Evolutionary conservation across 2,113 vertebrate species (phyloP).

Genomic region (Rhizomys pruinosus): DNA sequence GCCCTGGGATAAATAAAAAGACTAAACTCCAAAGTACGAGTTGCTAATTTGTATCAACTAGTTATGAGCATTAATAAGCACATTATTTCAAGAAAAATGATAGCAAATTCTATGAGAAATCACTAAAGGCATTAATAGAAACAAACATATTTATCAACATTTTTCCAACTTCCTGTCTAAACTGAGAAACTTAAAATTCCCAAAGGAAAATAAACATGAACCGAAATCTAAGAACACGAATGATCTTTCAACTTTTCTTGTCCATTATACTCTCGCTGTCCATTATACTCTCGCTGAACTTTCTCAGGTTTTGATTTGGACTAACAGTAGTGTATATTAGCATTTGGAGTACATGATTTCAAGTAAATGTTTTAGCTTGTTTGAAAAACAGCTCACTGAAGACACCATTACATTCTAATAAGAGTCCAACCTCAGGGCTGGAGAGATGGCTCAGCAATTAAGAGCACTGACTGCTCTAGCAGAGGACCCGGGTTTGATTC

Average conservation of each 20-base stretch:
- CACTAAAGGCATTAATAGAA: constrained; percentile 24
- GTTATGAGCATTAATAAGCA: constrained; percentile 30
- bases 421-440: neutral
- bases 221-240: neutral
- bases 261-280: constrained; percentile 10
- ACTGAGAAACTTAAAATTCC: constrained; percentile 23
- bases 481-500: too few species aligned
- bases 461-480: too few species aligned
- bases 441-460: too few species aligned
- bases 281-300: constrained; percentile 38
- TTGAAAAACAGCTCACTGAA: constrained; percentile 16
- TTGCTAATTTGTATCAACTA: constrained; percentile 18
- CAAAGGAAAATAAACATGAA: constrained; percentile 11
- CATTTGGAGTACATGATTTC: constrained; percentile 15
- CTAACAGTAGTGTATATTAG: neutral
- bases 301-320: constrained; percentile 37
- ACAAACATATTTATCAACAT: neutral
- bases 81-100: constrained; percentile 13
- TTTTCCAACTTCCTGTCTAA: constrained; percentile 27
- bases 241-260: constrained; percentile 20
- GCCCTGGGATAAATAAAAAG: neutral
- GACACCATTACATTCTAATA: neutral
- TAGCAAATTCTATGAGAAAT: constrained; percentile 18
- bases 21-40: neutral
- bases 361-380: constrained; percentile 17